A percentile compares a stretch with the other conserved stretches of the same genome.
Conservation (phyloP, 2,797 vertebrate species). For the Eospalax fontanierii region DNA sequence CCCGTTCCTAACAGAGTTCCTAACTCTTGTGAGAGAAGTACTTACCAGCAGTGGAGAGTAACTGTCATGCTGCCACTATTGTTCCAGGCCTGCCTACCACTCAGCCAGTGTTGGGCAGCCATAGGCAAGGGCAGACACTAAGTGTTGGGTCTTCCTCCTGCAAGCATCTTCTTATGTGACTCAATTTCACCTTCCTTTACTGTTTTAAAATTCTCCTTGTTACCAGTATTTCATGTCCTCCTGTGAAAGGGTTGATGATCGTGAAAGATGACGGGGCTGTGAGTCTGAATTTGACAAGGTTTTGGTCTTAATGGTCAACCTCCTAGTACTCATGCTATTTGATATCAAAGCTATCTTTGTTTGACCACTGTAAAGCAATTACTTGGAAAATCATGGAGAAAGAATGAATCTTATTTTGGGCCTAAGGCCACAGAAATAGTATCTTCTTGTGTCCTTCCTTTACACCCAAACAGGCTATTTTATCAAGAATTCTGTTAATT, state of each 20-base stretch:
- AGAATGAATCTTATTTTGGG: slow-evolving; percentile 24
- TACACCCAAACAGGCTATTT: slow-evolving; percentile 1
- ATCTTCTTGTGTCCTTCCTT: neutral
- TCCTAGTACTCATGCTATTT: slow-evolving; percentile 3
- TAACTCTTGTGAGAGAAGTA: neutral
- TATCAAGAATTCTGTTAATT: slow-evolving; percentile 35
- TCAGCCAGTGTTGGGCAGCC: neutral
- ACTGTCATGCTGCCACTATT: neutral
- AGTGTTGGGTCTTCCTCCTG: neutral
- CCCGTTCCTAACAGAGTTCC: neutral
- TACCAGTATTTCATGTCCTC: neutral
- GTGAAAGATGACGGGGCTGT: neutral
- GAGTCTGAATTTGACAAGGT: neutral
- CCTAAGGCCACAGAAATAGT: neutral
- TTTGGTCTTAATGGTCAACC: neutral
- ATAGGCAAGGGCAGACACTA: neutral
- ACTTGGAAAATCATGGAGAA: slow-evolving; percentile 34
- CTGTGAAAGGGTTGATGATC: neutral
- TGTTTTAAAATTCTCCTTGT: neutral
- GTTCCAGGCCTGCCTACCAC: neutral
- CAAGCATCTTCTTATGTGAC: neutral
- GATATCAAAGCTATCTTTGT: slow-evolving; percentile 50
- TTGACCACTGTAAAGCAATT: slow-evolving; percentile 47
- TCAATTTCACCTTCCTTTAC: neutral
- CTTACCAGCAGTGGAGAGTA: neutral